Base-by-base conservation (phyloP, 2,888 invertebrate genomes). In the Euzetes globulus region DNA sequence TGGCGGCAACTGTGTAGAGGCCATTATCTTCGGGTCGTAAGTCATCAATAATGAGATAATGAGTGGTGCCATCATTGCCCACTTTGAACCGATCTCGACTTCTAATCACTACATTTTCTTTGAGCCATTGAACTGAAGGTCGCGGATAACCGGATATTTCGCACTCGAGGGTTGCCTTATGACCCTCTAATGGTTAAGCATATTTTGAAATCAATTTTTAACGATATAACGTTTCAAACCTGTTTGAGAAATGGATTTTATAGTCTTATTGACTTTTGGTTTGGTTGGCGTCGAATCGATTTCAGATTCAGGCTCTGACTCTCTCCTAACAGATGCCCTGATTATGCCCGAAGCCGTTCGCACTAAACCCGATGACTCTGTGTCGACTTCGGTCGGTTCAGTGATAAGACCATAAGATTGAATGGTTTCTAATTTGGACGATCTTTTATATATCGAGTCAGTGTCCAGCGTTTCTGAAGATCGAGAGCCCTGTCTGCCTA, bases 1-100 rank as follows among this genome's bases (percentile, higher is more conserved):
- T 88, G 25, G 94, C 94, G 77, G 91, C 88, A 65, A 93, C 92
- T 0, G 92, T 92, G 83, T 97, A 97, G 60, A 92, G 87, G 71
- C 94, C 95, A n/a, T 89, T 87, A 83, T 96, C 96, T 37, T 87
- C 88, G 79, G 89, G 85, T 29, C 83, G 82, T 80, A 87, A 78
- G 91, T 79, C 87, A 79, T 89, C 87, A 78, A 96, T 85, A 75
- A 88, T 88, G 82, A 90, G 90, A 3, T 82, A 82, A 74, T 86
- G 86, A 41, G 86, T 85, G 77, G 86, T 87, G 75, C 87, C 87
- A 27, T 86, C 84, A 81, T 91, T 91, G 78, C 91, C 90, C 73
- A 90, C 83, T 72, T 86, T 87, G 82, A 91, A 90, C 58, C 75
- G 71, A 29, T 71, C 71, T 5, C 60, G 41, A 22, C 58, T 63